Percentiles rank a stretch among this genome's conserved stretches.
phyloP scores from a whole-genome alignment of 2,888 invertebrate species.

The Sinohyriopsis cumingii region DNA sequence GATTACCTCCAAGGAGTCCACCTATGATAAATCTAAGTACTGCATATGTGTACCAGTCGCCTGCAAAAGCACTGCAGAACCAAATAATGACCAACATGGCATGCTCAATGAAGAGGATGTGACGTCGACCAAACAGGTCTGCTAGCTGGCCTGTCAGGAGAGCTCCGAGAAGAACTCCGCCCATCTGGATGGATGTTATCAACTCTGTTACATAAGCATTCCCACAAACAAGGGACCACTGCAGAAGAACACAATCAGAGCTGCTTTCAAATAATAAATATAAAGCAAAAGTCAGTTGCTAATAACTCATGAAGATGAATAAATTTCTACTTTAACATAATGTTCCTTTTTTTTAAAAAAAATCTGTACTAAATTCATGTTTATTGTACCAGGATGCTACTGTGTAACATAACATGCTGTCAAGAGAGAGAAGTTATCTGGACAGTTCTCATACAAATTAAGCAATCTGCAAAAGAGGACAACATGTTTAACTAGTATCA shows the following conservation, averaged over 20 bases:
- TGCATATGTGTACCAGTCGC: constrained; percentile 66
- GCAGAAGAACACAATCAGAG: constrained; percentile 14
- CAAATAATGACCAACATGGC: constrained; percentile 55
- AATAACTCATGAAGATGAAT: too few species aligned
- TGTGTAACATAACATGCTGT: too few species aligned
- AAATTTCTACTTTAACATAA: too few species aligned
- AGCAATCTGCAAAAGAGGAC: too few species aligned
- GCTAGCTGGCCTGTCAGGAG: constrained; percentile 65
- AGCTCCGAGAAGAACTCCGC: constrained; percentile 65
- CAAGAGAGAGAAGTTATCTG: too few species aligned
- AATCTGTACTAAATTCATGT: too few species aligned
- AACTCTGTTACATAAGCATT: constrained; percentile 46
- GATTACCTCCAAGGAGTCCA: constrained; percentile 63
- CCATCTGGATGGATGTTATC: constrained; percentile 68
- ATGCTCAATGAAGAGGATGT: constrained; percentile 59
- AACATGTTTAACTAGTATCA: too few species aligned
- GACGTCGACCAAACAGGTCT: constrained; percentile 64
- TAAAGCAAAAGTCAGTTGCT: too few species aligned
- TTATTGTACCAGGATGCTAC: too few species aligned
- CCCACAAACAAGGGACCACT: constrained; percentile 67
- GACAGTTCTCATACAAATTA: too few species aligned
- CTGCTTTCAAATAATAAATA: too few species aligned
- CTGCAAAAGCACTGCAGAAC: constrained; percentile 60
- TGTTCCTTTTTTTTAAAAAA: too few species aligned
- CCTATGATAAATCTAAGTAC: constrained; percentile 61